Evolutionary conservation across 1,140 invertebrate genomes (phyloP), one percentile per base, ranked within the genome.

Genomic region (Aethina tumida): DNA sequence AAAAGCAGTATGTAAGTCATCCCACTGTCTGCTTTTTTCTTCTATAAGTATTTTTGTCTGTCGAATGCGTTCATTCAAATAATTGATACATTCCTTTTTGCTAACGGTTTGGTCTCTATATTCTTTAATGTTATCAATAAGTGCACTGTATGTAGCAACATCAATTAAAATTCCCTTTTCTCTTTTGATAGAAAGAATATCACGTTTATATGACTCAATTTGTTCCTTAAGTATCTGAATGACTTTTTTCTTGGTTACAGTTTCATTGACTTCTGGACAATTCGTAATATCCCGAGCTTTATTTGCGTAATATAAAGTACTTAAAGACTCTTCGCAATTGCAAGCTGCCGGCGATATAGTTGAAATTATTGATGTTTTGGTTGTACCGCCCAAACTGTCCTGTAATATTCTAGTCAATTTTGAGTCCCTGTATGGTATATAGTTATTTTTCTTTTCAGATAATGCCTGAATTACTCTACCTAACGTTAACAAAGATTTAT

Each of bases 321-420:
- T 94, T 9, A 96, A 62, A 0, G 94, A 97, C 66, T 97, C 94
- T 63, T 97, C 87, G 14, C 90, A 56, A 59, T 96, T 93, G 39
- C 77, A 73, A 29, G 77, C 75, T 0, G 90, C 81, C 0, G 92
- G 92, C 1, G 91, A 96, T 13, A 97, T 76, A 0, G 94, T 98
- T 0, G 93, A 93, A 16, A 58, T 49, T 29, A 61, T 59, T 9
- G 53, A 97, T 90, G 47, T 98, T 91, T 3, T 92, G 89, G 0
- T 95, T 95, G 68, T 95, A 92, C 94, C 94, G n/a, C 94, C 94
- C 1, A 97, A 67, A 17, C 92, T 96, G 57, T 98, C 95, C 73
- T 97, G 92, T 1, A 99, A 64, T 31, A 97, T 71, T 35, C 92
- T 70, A 1, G 92, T 97, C 29, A 97, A 68, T 67, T 97, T 97